Base-by-base conservation (phyloP, 2,888 invertebrate genomes). In the Cantharis rustica region DNA sequence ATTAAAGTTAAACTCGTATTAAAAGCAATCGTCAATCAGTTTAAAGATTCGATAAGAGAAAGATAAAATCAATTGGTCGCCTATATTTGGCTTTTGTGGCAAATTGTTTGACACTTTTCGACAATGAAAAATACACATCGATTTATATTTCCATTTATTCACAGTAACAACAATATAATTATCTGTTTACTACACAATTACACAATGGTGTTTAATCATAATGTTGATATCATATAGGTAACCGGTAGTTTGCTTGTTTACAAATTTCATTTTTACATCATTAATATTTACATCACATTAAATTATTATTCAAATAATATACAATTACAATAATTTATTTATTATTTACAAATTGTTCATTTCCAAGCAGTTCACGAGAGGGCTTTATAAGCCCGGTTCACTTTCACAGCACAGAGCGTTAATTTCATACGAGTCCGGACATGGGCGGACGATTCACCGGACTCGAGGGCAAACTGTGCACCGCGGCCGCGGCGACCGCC, bases 371-470 rank as follows among this genome's bases (percentile, higher is more conserved):
- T 20, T 66, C 13, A 10, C 9, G n/a, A n/a, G n/a, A n/a, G n/a
- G 64, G 63, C 17, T 63, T 64, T 64, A 17, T 20, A 20, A 64
- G 63, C n/a, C 64, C 3, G 5, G 64, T 66, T 66, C 64, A 64
- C 64, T 16, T 64, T 17, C 64, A 66, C 64, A 17, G 9, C 47
- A 47, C 47, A 0, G n/a, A 7, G 23, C 72, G 63, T 62, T 62
- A 20, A 61, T 77, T 23, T 88, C 87, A 88, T 86, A 93, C 93
- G 81, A 93, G 88, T 79, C 93, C 91, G 10, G 93, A 93, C 83
- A 93, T 90, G 69, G 93, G 93, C 77, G 93, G 92, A 84, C 93
- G 89, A 69, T 91, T 92, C 10, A 92, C 93, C 0, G 93, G 93
- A 78, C 93, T 93, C 11, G 92, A 89, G 0, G 93, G 92, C 80